Evolutionary conservation across 2,888 invertebrate species (phyloP), one percentile per base, ranked within the genome.

Genomic region (Hypselothyrea guttata): DNA sequence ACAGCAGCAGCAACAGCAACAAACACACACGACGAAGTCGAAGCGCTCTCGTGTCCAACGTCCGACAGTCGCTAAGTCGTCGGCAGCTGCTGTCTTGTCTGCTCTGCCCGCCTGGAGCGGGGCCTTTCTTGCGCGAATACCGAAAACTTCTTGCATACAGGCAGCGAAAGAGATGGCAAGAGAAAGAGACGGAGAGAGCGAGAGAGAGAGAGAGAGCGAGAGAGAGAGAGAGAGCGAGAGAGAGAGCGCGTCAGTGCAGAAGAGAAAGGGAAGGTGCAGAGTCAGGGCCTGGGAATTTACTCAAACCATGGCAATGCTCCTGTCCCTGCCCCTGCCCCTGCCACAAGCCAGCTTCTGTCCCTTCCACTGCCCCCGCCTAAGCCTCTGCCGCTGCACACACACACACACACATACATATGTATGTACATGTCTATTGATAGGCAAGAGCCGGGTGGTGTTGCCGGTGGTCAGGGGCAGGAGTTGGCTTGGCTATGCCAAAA

Each of bases 111-210:
- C 48, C 63, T 69, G 88, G 78, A 87, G 65, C 88, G 88, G 87
- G 88, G 87, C 87, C 87, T 79, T 72, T 79, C 79, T 85, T 85
- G 60, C 82, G 79, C 85, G 76, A 85, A 75, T 69, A 83, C 61
- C 63, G 76, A 83, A 76, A 78, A 78, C 78, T 78, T 84, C 86
- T 83, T 83, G 67, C 79, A 71, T 42, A 63, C 61, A 64, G 45
- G 53, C 46, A 58, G 38, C 11, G 31, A 34, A 45, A 35, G 57
- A 40, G 56, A 41, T 13, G 42, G 45, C 18, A 28, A 68, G 51
- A 11, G 35, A 35, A 27, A 7, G 47, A 51, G 52, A 44, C 13
- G 22, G 33, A 44, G 55, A 11, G 33, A 31, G 37, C 34, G 40
- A 40, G 53, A 40, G 16, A 27, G 56, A 15, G 44, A 16, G 12